Percentiles rank a stretch among this genome's conserved stretches.
Evolutionary conservation across 2,113 vertebrate genomes (phyloP).

Genomic region (chimpanzee (Pan troglodytes)): NHGRI_mPanTro3-v2.1_pri NC_072403.2:161415501-161416000

Average conservation of each 20-base stretch:
- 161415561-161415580: constrained; percentile 23
- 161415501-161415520: neutral
- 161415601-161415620: neutral
- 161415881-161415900: neutral
- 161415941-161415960: constrained; percentile 20
- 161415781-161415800: neutral
- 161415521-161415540: neutral
- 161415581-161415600: neutral
- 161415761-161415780: neutral
- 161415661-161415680: neutral
- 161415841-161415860: neutral
- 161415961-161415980: neutral
- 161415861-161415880: constrained; percentile 30
- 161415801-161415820: neutral
- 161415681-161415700: neutral
- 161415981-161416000: neutral
- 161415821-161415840: neutral
- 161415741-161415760: neutral
- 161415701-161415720: neutral
- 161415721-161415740: neutral
- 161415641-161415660: neutral
- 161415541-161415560: neutral
- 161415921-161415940: neutral
- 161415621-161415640: neutral
- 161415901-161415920: neutral